Conservation (phyloP, 2,888 invertebrate genomes). For the Drosophila paracracens region DNA sequence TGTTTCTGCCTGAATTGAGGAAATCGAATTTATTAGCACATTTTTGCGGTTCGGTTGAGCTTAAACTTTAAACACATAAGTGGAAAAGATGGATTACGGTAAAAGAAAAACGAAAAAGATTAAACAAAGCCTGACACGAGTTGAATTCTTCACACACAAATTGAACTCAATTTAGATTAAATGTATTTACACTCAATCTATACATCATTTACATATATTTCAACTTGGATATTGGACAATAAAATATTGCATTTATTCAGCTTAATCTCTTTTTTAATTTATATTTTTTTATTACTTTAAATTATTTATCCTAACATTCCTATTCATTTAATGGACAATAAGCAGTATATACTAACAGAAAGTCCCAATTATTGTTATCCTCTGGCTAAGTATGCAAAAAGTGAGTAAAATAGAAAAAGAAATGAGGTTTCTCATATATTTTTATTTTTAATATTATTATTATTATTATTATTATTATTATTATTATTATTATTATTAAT, state of each 20-base stretch:
- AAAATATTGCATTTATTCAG: not conserved
- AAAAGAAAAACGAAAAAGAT: not conserved
- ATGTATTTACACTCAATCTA: not conserved
- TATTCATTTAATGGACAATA: constrained; percentile 1
- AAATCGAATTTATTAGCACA: constrained; percentile 59
- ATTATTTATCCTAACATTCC: not conserved
- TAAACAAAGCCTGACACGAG: not conserved
- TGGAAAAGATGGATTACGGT: constrained; percentile 8
- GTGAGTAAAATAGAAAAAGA: not conserved
- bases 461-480: too few relatives aligned
- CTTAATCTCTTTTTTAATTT: not conserved
- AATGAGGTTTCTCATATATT: too few relatives aligned
- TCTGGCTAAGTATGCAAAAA: not conserved
- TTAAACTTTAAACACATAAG: constrained; percentile 13
- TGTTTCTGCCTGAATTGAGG: constrained; percentile 30
- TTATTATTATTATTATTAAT: too few relatives aligned
- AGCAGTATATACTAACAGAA: not conserved
- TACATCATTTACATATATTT: not conserved
- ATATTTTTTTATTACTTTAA: not conserved
- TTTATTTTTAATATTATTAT: too few relatives aligned
- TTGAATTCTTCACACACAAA: not conserved
- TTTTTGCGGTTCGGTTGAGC: constrained; percentile 29
- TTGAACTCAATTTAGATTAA: not conserved
- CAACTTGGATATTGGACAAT: not conserved
- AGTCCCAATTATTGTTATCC: not conserved